Base-by-base conservation (phyloP, 1,140 invertebrate genomes). In the Sycophaga agraensis region DNA sequence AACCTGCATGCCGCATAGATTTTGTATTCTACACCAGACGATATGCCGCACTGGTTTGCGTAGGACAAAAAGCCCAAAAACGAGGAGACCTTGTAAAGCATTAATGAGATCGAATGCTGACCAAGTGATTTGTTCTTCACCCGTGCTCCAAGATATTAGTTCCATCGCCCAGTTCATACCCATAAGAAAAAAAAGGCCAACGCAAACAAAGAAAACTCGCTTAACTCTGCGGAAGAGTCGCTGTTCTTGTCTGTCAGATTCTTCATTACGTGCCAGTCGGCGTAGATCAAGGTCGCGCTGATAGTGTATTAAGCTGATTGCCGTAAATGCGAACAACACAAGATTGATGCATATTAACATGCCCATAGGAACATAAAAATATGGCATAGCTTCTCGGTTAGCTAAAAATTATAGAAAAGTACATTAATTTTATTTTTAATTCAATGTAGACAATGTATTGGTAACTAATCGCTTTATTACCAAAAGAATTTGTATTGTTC, bases 281-380 rank as follows among this genome's bases (percentile, higher is more conserved):
- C 73, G 70, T 0, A 77, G 55, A n/a, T 78, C 76, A 2, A 80
- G 50, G 7, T 74, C 69, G 4, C 66, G 66, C 40, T 81, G 79
- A 26, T 77, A 77, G 1, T 65, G 68, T 0, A 67, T 69, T 37
- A 81, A 72, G 0, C 69, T 72, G 4, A 73, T 19, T n/a, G 74
- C 80, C 0, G 84, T 87, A 61, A 86, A 66, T 2, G 80, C 37
- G 67, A 85, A 87, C 35, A 88, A 74, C 0, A 83, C 55, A 61
- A 82, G 74, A 58, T 88, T 87, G 14, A 66, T 73, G 2, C 82
- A 40, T 0, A 86, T 72, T 6, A 88, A 81, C 7, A 85, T 58
- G 0, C 84, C 84, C 4, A 87, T 78, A 0, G 86, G 85, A 2
- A 83, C 81, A 69, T 87, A 88, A 66, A 88, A 87, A 66, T 86